Percentiles rank a stretch among this genome's conserved stretches.
Evolutionary conservation across 2,888 invertebrate genomes (phyloP).

Genomic region (Anoplius nigerrimus): DNA sequence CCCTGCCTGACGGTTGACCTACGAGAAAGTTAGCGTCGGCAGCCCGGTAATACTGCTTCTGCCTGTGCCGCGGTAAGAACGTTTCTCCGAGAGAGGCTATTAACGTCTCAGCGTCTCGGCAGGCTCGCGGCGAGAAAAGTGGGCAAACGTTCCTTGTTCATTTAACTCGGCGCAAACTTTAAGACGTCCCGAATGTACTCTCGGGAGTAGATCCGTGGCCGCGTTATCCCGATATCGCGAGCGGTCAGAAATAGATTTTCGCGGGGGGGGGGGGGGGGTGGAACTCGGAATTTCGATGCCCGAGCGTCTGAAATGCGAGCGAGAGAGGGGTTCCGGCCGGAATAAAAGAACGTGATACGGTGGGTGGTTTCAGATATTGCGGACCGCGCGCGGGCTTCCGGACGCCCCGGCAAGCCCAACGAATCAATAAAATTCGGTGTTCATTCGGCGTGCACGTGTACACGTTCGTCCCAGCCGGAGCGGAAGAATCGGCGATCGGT

Average conservation of each 20-base stretch:
- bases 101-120: too few species aligned
- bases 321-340: neutral
- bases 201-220: conserved; percentile 8
- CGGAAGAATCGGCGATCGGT: conserved; percentile 1
- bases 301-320: neutral
- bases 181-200: neutral
- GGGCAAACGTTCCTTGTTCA: too few species aligned
- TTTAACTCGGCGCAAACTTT: too few species aligned
- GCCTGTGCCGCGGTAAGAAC: too few species aligned
- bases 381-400: conserved; percentile 5
- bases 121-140: too few species aligned
- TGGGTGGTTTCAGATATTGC: conserved; percentile 10
- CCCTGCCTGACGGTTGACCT: too few species aligned
- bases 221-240: neutral
- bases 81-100: too few species aligned
- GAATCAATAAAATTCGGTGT: conserved; percentile 29
- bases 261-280: conserved; percentile 1
- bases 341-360: conserved; percentile 26
- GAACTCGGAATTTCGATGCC: neutral
- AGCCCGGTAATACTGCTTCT: too few species aligned
- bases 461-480: neutral
- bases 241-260: conserved; percentile 18
- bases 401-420: neutral
- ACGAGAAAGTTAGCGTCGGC: too few species aligned
- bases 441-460: neutral